Conservation (phyloP, 2,888 invertebrate genomes). For the Trissolcus japonicus region DNA sequence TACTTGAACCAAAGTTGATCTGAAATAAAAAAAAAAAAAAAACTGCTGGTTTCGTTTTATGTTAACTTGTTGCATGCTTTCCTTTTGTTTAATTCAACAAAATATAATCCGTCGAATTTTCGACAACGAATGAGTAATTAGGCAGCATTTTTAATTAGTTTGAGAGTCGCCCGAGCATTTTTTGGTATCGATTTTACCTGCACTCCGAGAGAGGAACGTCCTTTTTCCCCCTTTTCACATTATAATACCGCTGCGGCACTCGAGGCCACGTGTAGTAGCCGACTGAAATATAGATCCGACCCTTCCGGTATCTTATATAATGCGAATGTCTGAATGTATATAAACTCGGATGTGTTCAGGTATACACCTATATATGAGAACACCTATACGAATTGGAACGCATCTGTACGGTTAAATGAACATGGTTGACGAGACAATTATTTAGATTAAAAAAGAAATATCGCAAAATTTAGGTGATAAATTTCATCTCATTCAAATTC, state of each 20-base stretch:
- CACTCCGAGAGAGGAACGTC: slow-evolving; percentile 16
- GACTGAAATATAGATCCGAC: slow-evolving; percentile 45
- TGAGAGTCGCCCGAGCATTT: slow-evolving; percentile 36
- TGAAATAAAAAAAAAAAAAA: no score
- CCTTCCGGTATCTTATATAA: slow-evolving; percentile 58
- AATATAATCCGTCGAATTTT: slow-evolving; percentile 26
- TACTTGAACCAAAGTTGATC: no score
- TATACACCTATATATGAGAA: slow-evolving; percentile 11
- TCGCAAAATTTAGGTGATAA: no score
- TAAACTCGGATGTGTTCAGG: background rate
- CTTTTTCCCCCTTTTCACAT: slow-evolving; percentile 38
- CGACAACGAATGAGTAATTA: slow-evolving; percentile 40
- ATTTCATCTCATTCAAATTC: no score
- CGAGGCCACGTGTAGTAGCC: slow-evolving; percentile 41
- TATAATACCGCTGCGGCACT: slow-evolving; percentile 43
- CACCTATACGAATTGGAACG: slow-evolving; percentile 11
- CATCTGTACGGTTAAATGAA: no score
- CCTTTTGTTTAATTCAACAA: slow-evolving; percentile 21
- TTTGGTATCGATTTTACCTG: slow-evolving; percentile 49
- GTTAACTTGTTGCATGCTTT: slow-evolving; percentile 35
- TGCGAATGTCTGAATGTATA: slow-evolving; percentile 41
- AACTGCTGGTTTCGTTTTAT: slow-evolving; percentile 3
- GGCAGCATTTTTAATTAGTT: slow-evolving; percentile 44
- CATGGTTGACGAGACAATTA: no score
- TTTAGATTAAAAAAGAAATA: no score